Evolutionary conservation across 2,113 vertebrate species (phyloP).

Genomic region (Numida meleagris): DNA sequence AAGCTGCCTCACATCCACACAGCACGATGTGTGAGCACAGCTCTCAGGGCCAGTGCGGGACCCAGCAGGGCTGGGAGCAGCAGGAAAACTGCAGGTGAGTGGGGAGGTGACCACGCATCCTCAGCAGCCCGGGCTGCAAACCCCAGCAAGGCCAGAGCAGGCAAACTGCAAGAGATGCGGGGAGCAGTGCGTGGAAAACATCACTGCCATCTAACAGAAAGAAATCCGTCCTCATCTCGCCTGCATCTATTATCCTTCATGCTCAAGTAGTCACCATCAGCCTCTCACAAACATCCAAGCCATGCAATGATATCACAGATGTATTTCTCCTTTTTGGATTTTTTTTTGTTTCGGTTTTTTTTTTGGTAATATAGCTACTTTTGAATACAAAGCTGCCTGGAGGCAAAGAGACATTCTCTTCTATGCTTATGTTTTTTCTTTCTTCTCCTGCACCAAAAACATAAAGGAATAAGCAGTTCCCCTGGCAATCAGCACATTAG

Average conservation of each 20-base stretch:
- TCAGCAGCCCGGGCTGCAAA: not conserved
- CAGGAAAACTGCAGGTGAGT: not conserved
- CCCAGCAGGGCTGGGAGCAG: not conserved
- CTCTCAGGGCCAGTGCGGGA: not conserved
- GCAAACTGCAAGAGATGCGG: not conserved
- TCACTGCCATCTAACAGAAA: not conserved
- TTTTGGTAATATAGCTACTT: not conserved
- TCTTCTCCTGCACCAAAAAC: not conserved
- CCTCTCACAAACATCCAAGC: not conserved
- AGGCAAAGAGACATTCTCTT: not conserved
- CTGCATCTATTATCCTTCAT: conserved; percentile 55
- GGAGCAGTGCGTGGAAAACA: not conserved
- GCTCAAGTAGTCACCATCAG: conserved; percentile 43
- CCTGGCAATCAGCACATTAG: conserved; percentile 43
- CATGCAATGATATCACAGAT: not conserved
- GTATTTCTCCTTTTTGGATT: not conserved
- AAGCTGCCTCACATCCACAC: not conserved
- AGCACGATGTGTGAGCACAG: fast-evolving
- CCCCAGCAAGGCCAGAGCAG: conserved; percentile 31
- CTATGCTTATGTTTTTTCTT: not conserved
- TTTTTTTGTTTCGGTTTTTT: too few relatives aligned
- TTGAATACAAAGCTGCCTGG: not conserved
- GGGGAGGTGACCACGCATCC: not conserved
- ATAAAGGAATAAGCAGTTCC: conserved; percentile 23
- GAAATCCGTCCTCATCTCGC: conserved; percentile 33